Evolutionary conservation across 2,113 vertebrate genomes (phyloP), one percentile per base, ranked within the genome.

Genomic region (Vulpes lagopus): DNA sequence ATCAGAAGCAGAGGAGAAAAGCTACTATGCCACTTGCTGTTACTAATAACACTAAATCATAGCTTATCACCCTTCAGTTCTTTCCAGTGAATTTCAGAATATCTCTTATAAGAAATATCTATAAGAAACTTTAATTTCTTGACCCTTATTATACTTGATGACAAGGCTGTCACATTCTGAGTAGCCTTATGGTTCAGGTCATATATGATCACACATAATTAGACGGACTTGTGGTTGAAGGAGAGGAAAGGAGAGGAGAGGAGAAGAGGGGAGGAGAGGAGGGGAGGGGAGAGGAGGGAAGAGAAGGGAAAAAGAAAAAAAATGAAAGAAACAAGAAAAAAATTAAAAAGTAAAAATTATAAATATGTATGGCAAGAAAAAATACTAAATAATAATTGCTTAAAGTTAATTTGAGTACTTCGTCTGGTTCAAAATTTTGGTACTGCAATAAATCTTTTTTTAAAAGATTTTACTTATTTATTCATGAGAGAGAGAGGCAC

Each of bases 41-140:
- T 89, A 22, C 23, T 82, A 92, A 60, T 15, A 65, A 73, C 12
- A 27, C 49, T 43, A 30, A 94, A 88, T 60, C 10, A 62, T 86
- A 64, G 62, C 9, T 3, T 23, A 80, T 67, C 49, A 91, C n/a
- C 83, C 64, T 76, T 97, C 53, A 64, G 3, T 19, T 57, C 82
- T 65, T 38, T n/a, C 11, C 53, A 96, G 91, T 64, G 19, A 96
- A 96, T 95, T 64, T 30, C 62, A 95, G 79, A 95, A 88, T 51
- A 87, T 90, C 5, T 79, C 55, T 94, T 93, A 95, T n/a, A 96
- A 97, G 93, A 97, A 94, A 12, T 88, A 65, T 93, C 59, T 97
- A 20, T 83, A 96, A 97, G 64, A 62, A 98, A 94, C 71, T 89
- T 76, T 89, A 94, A 82, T 98, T 86, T 95, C 59, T 27, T 38